Evolutionary conservation across 92 coral and sea anemone species (phyloP).

Genomic region (Palythoa caribaeorum): DNA sequence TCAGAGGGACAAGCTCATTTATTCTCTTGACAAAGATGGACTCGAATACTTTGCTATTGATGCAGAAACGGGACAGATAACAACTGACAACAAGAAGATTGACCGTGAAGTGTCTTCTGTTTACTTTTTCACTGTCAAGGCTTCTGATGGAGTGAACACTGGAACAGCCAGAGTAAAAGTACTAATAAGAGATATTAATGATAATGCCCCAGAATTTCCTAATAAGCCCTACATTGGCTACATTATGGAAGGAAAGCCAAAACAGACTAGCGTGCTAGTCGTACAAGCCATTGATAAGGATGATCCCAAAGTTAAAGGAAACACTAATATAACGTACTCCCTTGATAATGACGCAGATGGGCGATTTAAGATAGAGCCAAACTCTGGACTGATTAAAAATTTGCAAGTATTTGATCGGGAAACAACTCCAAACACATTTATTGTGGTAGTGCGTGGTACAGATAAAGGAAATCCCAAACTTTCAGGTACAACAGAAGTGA

Average conservation of each 20-base stretch:
- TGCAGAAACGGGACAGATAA: conserved; percentile 64
- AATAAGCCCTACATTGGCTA: conserved; percentile 82
- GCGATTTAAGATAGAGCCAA: conserved; percentile 69
- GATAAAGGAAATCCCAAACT: conserved; percentile 74
- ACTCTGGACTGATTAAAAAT: conserved; percentile 75
- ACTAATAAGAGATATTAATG: conserved; percentile 74
- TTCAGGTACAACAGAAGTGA: conserved; percentile 81
- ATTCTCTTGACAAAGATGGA: conserved; percentile 66
- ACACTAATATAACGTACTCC: conserved; percentile 76
- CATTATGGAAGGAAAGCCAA: conserved; percentile 71
- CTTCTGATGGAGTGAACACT: conserved; percentile 71
- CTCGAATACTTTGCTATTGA: conserved; percentile 64
- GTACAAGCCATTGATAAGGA: conserved; percentile 88
- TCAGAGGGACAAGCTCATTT: conserved; percentile 6
- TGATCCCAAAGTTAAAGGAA: conserved; percentile 66
- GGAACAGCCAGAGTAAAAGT: conserved; percentile 79
- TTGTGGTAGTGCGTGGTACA: conserved; percentile 77
- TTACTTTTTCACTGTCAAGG: conserved; percentile 75
- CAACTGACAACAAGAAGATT: conserved; percentile 72
- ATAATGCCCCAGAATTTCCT: conserved; percentile 84
- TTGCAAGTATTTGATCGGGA: conserved; percentile 70
- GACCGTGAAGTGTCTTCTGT: conserved; percentile 73
- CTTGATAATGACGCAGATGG: conserved; percentile 72
- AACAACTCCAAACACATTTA: conserved; percentile 61
- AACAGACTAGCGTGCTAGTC: conserved; percentile 81